Conservation (phyloP, 2,888 invertebrate genomes). For the Harmothoe impar region DNA sequence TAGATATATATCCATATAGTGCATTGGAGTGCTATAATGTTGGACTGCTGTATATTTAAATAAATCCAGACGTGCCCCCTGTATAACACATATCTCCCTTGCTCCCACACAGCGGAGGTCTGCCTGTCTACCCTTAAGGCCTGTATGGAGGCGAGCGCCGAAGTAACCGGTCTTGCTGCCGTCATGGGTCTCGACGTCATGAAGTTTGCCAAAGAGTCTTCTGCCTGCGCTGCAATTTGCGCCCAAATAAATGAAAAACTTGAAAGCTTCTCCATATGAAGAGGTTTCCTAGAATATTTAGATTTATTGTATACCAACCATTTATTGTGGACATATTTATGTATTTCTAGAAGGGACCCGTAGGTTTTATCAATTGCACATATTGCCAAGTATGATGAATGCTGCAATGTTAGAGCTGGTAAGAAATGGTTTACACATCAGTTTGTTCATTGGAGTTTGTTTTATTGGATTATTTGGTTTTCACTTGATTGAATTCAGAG, state of each 20-base stretch:
- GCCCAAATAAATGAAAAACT: slow-evolving; percentile 33
- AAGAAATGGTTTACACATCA: too few species aligned
- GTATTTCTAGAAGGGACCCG: not conserved
- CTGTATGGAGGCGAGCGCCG: slow-evolving; percentile 58
- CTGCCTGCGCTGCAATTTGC: not conserved
- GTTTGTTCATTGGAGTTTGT: too few species aligned
- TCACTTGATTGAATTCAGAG: too few species aligned
- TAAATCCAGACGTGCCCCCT: too few species aligned
- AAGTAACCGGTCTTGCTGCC: slow-evolving; percentile 51
- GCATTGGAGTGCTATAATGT: too few species aligned
- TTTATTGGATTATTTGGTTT: too few species aligned
- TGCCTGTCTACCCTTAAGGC: slow-evolving; percentile 5
- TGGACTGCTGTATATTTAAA: too few species aligned
- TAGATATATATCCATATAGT: too few species aligned
- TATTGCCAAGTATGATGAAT: too few species aligned
- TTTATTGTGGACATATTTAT: not conserved
- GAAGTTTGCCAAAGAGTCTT: slow-evolving; percentile 13
- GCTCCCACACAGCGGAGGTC: not conserved
- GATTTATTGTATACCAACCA: not conserved
- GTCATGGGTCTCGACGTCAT: slow-evolving; percentile 57
- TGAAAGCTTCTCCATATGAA: slow-evolving; percentile 42
- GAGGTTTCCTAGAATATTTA: not conserved
- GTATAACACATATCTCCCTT: not conserved
- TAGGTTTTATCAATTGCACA: too few species aligned
- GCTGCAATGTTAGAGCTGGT: too few species aligned